A percentile compares a stretch with the other conserved stretches of the same genome.
phyloP scores from a whole-genome alignment of 1,140 invertebrate genomes.

The Neodiprion lecontei region DNA sequence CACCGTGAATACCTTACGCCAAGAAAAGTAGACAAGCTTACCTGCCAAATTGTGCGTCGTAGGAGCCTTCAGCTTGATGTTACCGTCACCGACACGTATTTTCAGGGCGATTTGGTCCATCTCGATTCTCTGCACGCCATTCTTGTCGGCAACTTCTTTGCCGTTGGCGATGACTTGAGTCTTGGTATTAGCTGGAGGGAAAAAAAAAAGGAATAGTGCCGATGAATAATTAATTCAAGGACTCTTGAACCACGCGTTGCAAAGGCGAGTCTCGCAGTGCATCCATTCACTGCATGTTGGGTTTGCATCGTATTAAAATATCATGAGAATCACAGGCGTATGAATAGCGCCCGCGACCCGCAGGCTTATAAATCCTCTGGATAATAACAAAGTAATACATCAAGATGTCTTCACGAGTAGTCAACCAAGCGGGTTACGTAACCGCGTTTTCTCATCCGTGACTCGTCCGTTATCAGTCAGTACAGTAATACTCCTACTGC shows the following conservation, averaged over 20 bases:
- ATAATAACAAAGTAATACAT: too few species aligned
- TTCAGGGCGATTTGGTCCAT: slow-evolving; percentile 68
- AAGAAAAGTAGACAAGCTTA: slow-evolving; percentile 31
- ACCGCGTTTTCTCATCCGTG: too few species aligned
- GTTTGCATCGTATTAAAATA: slow-evolving; percentile 1
- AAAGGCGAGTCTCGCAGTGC: too few species aligned
- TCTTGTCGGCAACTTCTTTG: slow-evolving; percentile 64
- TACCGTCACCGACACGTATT: slow-evolving; percentile 67
- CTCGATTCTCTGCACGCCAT: slow-evolving; percentile 67
- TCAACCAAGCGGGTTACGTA: too few species aligned
- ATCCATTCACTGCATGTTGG: background rate
- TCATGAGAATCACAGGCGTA: too few species aligned
- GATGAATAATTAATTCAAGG: slow-evolving; percentile 16
- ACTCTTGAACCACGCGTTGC: too few species aligned
- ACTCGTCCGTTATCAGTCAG: too few species aligned
- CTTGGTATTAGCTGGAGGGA: slow-evolving; percentile 63
- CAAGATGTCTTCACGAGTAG: too few species aligned
- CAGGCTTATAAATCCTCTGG: background rate
- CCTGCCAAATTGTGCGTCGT: slow-evolving; percentile 56
- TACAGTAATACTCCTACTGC: too few species aligned
- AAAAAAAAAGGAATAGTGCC: slow-evolving; percentile 22
- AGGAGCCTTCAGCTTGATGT: slow-evolving; percentile 61
- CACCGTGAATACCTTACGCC: too few species aligned
- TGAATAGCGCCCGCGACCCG: too few species aligned
- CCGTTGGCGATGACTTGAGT: slow-evolving; percentile 63